Evolutionary conservation across 2,888 invertebrate genomes (phyloP).

Genomic region (Orthosia gothica): DNA sequence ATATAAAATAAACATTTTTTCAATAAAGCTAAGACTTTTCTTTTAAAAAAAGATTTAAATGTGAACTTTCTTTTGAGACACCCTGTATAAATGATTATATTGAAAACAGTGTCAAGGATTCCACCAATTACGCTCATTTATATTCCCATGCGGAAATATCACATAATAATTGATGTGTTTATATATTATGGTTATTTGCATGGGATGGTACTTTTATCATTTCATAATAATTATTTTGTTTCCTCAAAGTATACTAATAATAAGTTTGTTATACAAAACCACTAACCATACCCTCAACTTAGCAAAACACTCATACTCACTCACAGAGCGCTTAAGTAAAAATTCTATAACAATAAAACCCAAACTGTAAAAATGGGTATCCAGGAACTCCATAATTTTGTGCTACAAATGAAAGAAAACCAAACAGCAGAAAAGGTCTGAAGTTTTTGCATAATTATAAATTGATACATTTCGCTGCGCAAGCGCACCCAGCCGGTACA

Average conservation of each 20-base stretch:
- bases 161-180: neutral
- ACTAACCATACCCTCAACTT: neutral
- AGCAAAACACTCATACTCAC: neutral
- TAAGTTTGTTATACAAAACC: neutral
- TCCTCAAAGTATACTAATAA: slow-evolving; percentile 1
- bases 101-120: neutral
- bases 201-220: neutral
- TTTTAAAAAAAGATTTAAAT: too few species aligned
- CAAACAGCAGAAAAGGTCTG: neutral
- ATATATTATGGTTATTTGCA: neutral
- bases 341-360: neutral
- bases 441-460: slow-evolving; percentile 60
- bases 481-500: slow-evolving; percentile 67
- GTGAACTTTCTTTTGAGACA: too few species aligned
- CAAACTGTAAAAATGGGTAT: neutral
- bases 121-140: neutral
- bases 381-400: too few species aligned
- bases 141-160: neutral
- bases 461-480: slow-evolving; percentile 59
- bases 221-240: slow-evolving; percentile 13
- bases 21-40: too few species aligned
- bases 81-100: neutral
- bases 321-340: too few species aligned
- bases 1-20: too few species aligned
- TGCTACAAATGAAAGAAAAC: neutral